Conservation (phyloP, 2,888 invertebrate genomes). For the Torymus texanus region DNA sequence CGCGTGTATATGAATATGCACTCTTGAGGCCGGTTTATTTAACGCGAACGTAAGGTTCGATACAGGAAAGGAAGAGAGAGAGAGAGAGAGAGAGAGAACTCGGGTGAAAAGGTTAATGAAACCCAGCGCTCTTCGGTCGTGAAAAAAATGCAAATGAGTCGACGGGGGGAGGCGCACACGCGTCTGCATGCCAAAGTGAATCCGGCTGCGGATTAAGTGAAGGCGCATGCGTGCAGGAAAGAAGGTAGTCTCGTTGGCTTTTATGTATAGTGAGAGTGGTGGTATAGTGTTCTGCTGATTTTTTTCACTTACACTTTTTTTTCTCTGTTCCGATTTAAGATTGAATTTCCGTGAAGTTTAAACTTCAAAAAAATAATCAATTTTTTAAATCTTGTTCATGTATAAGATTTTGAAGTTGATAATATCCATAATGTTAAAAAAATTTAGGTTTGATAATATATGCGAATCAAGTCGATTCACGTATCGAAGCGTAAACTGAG, state of each 20-base stretch:
- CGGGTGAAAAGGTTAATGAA: slow-evolving; percentile 70
- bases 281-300: too few species aligned
- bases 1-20: neutral
- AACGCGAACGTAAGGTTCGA: slow-evolving; percentile 59
- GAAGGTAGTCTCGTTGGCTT: too few species aligned
- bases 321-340: neutral
- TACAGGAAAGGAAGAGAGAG: too few species aligned
- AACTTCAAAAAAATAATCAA: too few species aligned
- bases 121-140: slow-evolving; percentile 60
- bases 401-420: too few species aligned
- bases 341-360: too few species aligned
- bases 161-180: slow-evolving; percentile 45
- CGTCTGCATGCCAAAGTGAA: slow-evolving; percentile 54
- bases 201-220: slow-evolving; percentile 56
- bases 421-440: too few species aligned
- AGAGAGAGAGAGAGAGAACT: slow-evolving; percentile 30
- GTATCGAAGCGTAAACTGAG: neutral
- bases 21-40: slow-evolving; percentile 64
- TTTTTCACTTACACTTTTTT: neutral
- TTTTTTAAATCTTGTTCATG: too few species aligned
- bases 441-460: neutral
- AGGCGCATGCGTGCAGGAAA: neutral
- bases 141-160: slow-evolving; percentile 71
- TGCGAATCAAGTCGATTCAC: neutral
- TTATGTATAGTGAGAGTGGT: too few species aligned